Conservation (phyloP, 2,888 invertebrate species). For the Euproctis similis region DNA sequence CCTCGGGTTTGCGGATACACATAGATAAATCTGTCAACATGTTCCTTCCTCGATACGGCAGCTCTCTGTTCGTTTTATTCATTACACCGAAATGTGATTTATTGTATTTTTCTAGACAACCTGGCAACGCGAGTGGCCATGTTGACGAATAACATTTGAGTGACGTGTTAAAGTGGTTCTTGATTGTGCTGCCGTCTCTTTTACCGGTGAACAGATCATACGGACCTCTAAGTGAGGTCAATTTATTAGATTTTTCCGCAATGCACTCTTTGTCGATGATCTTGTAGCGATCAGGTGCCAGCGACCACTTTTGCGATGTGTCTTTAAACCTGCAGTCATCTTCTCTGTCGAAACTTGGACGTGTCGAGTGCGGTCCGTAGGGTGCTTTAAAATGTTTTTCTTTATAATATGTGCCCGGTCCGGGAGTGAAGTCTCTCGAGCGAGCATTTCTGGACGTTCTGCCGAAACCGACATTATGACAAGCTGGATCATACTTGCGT, state of each 20-base stretch:
- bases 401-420: conserved; percentile 56
- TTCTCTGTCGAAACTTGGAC: conserved; percentile 49
- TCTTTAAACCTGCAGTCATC: conserved; percentile 56
- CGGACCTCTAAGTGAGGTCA: conserved; percentile 54
- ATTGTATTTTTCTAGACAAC: conserved; percentile 45
- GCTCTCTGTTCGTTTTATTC: conserved; percentile 50
- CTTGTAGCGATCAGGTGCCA: conserved; percentile 55
- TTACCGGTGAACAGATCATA: conserved; percentile 68
- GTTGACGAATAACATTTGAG: conserved; percentile 38
- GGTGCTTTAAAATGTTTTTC: conserved; percentile 42
- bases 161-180: conserved; percentile 65
- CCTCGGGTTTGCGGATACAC: conserved; percentile 58
- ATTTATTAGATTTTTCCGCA: conserved; percentile 48
- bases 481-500: conserved; percentile 33
- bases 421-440: conserved; percentile 30
- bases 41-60: conserved; percentile 55
- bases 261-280: conserved; percentile 50
- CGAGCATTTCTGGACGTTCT: conserved; percentile 36
- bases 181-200: conserved; percentile 64
- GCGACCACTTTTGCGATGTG: conserved; percentile 38
- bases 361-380: conserved; percentile 47
- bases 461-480: conserved; percentile 53
- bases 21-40: conserved; percentile 66
- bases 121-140: conserved; percentile 52
- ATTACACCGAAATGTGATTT: conserved; percentile 47